Conservation (phyloP, 1,140 invertebrate genomes). For the Calliopsis andreniformis region DNA sequence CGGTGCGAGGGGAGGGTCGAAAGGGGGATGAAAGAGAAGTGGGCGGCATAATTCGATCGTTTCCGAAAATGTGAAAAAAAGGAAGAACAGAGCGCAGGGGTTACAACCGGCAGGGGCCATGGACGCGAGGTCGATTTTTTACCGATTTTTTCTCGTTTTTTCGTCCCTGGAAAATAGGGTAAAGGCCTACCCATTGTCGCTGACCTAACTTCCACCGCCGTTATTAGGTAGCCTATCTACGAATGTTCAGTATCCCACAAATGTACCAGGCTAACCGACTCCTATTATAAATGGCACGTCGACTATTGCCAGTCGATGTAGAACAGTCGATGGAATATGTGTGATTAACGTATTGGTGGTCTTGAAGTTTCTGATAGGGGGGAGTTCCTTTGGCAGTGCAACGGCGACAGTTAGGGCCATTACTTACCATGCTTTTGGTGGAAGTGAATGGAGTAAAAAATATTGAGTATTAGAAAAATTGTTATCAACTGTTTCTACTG, state of each 20-base stretch:
- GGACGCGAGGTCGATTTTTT: slow-evolving; percentile 45
- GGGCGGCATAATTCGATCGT: slow-evolving; percentile 77
- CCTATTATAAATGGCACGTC: slow-evolving; percentile 43
- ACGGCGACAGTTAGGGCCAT: too few species aligned
- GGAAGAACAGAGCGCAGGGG: slow-evolving; percentile 54
- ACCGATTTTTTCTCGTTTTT: slow-evolving; percentile 39
- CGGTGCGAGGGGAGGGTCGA: slow-evolving; percentile 53
- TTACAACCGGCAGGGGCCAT: slow-evolving; percentile 1
- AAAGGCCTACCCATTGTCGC: slow-evolving; percentile 71
- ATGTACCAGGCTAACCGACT: slow-evolving; percentile 44
- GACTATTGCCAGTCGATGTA: slow-evolving; percentile 5
- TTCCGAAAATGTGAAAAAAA: slow-evolving; percentile 72
- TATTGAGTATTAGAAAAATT: too few species aligned
- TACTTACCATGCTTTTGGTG: neutral
- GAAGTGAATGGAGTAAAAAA: too few species aligned
- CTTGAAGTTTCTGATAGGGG: neutral
- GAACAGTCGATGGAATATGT: slow-evolving; percentile 1
- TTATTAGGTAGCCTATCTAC: slow-evolving; percentile 69
- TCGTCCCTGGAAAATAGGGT: slow-evolving; percentile 71
- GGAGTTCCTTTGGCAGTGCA: neutral
- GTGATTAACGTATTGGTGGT: neutral
- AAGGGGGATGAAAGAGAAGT: slow-evolving; percentile 62
- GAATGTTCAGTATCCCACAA: slow-evolving; percentile 52
- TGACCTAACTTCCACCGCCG: slow-evolving; percentile 62
- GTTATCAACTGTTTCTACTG: neutral